Conservation (phyloP, 2,888 invertebrate genomes). For the Pyrocoelia pectoralis region DNA sequence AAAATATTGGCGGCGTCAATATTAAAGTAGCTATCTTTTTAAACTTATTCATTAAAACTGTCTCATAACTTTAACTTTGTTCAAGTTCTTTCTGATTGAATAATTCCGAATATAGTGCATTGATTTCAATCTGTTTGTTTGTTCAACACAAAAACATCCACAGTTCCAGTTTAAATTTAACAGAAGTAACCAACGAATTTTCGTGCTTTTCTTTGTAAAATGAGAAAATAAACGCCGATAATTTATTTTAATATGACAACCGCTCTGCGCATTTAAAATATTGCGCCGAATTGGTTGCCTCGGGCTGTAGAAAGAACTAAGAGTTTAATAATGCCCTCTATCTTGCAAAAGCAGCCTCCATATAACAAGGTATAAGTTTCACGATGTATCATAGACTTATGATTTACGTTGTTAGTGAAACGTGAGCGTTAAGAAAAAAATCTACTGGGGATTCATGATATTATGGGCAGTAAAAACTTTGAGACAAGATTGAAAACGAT, state of each 20-base stretch:
- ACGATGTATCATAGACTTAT: slow-evolving; percentile 24
- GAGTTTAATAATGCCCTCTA: slow-evolving; percentile 21
- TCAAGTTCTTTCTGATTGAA: too few relatives aligned
- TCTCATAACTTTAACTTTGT: too few relatives aligned
- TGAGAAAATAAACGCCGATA: slow-evolving; percentile 21
- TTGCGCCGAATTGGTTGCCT: slow-evolving; percentile 10
- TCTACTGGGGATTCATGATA: slow-evolving; percentile 25
- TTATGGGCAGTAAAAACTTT: slow-evolving; percentile 35
- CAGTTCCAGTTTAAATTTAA: too few relatives aligned
- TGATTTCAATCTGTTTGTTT: too few relatives aligned
- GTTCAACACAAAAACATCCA: too few relatives aligned
- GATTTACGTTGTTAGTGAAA: slow-evolving; percentile 17
- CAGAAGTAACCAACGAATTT: too few relatives aligned
- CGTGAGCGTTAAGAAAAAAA: slow-evolving; percentile 23
- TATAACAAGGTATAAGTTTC: slow-evolving; percentile 19
- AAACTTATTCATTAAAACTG: too few relatives aligned
- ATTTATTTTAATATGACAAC: slow-evolving; percentile 28
- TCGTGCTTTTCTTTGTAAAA: background rate
- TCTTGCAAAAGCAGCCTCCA: slow-evolving; percentile 24
- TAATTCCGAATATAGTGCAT: too few relatives aligned
- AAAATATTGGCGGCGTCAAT: too few relatives aligned
- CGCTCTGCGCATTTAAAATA: slow-evolving; percentile 8
- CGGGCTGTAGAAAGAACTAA: slow-evolving; percentile 16
- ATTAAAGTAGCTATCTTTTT: too few relatives aligned
- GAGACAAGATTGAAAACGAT: slow-evolving; percentile 38